These are phyloP conservation scores for Aurelia aurita DNA, from an alignment of 30 jellyfish, hydroid and myxozoan species.

Conservation along the genomic window DNA sequence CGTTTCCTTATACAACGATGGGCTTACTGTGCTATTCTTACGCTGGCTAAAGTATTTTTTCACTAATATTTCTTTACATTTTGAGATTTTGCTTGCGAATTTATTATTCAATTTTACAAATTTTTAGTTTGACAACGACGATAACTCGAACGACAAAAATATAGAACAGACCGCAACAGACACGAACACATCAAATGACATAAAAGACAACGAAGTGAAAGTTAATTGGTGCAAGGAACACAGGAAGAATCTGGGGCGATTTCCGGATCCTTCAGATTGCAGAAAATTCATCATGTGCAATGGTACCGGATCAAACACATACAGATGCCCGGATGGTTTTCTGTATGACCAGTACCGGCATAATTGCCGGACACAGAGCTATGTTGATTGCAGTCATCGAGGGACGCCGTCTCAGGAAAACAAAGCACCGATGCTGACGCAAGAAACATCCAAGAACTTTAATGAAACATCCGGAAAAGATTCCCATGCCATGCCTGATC, in stretches of 20 bases:
- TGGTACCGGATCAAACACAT: constrained; percentile 5
- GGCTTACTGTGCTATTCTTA: too few species aligned
- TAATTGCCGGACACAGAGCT: constrained; percentile 9
- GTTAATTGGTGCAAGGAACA: constrained; percentile 5
- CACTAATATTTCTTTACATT: too few species aligned
- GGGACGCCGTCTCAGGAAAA: not conserved
- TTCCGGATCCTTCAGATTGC: constrained; percentile 31
- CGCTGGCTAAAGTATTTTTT: too few species aligned
- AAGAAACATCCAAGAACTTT: not conserved
- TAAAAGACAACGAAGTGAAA: constrained; percentile 2
- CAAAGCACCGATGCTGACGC: not conserved
- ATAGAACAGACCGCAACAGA: too few species aligned
- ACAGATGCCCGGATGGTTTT: constrained; percentile 51
- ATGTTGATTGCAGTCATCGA: constrained; percentile 10
- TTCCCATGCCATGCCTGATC: too few species aligned
- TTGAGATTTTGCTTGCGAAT: too few species aligned
- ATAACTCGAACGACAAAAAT: too few species aligned
- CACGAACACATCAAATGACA: not conserved
- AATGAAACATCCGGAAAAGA: too few species aligned
- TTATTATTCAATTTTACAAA: too few species aligned
- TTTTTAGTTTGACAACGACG: too few species aligned
- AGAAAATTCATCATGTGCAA: constrained; percentile 40
- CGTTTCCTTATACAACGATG: too few species aligned
- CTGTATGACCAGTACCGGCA: constrained; percentile 20
- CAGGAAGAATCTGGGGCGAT: not conserved